A percentile compares a stretch with the other conserved stretches of the same genome.
phyloP scores from a whole-genome alignment of 1,140 invertebrate species.

The Heterodera carotae region DNA sequence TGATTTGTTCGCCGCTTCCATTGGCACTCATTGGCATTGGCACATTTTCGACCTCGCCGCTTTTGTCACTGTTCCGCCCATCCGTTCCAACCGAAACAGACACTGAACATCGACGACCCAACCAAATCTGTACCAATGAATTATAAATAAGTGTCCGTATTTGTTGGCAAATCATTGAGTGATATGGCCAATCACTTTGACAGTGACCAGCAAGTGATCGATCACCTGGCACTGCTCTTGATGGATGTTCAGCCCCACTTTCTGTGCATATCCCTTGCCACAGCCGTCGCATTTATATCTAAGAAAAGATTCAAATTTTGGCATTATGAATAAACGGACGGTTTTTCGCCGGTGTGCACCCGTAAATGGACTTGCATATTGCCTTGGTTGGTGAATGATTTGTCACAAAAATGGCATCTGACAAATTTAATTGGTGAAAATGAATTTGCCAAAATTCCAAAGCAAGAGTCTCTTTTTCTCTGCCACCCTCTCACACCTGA shows the following conservation, averaged over 20 bases:
- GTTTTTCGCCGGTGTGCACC: conserved; percentile 82
- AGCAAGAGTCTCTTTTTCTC: conserved; percentile 14
- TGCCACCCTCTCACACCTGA: conserved; percentile 41
- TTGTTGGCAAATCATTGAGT: too few relatives aligned
- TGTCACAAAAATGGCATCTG: conserved; percentile 69
- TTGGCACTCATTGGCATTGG: neutral
- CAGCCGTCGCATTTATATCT: conserved; percentile 57
- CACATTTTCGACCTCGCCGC: neutral
- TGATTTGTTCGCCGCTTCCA: neutral
- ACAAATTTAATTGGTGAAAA: neutral
- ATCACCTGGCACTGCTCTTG: conserved; percentile 59
- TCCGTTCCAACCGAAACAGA: neutral
- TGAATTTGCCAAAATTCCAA: conserved; percentile 3
- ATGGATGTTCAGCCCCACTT: conserved; percentile 64
- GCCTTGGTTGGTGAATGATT: conserved; percentile 70
- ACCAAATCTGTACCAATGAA: neutral
- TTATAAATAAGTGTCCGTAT: too few relatives aligned
- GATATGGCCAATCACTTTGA: neutral
- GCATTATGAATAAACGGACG: conserved; percentile 73
- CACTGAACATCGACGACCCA: neutral
- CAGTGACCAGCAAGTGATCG: too few relatives aligned
- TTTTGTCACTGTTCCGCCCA: neutral
- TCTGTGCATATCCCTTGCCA: conserved; percentile 61
- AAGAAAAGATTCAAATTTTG: conserved; percentile 54
- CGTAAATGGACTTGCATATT: conserved; percentile 74